Conservation (phyloP, 2,113 vertebrate genomes). For the Lampris incognitus region DNA sequence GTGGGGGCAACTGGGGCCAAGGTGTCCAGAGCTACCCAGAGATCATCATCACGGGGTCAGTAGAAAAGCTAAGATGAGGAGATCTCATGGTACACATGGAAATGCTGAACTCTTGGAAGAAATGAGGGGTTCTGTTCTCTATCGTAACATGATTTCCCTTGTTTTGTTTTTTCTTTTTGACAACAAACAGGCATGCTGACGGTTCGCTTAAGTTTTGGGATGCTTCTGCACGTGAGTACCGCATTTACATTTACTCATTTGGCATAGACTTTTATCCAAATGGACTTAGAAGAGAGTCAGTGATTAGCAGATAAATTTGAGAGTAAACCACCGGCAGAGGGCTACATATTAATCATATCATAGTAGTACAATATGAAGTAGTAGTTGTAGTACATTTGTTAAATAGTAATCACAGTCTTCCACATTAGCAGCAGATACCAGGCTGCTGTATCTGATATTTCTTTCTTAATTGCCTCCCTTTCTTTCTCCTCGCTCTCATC, state of each 20-base stretch:
- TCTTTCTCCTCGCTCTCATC: neutral
- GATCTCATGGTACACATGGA: neutral
- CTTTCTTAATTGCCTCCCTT: neutral
- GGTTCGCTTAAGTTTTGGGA: conserved; percentile 99
- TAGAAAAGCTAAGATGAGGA: conserved; percentile 15
- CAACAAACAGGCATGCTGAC: conserved; percentile 91
- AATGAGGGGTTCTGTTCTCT: neutral
- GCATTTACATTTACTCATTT: no score
- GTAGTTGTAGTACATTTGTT: no score
- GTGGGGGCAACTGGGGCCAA: conserved; percentile 96
- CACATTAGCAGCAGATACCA: neutral
- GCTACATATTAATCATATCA: no score
- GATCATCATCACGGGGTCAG: conserved; percentile 98
- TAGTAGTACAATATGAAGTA: no score
- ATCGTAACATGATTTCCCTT: neutral
- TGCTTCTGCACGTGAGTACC: conserved; percentile 92
- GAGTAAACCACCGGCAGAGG: no score
- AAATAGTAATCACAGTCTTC: no score
- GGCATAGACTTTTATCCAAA: no score
- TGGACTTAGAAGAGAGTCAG: no score
- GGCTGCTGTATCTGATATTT: neutral
- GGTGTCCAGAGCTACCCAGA: conserved; percentile 96
- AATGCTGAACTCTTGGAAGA: neutral
- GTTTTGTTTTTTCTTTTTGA: conserved; percentile 30
- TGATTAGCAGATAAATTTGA: no score